phyloP scores from a whole-genome alignment of 2,888 invertebrate genomes.

The Adelognathus sp. region DNA sequence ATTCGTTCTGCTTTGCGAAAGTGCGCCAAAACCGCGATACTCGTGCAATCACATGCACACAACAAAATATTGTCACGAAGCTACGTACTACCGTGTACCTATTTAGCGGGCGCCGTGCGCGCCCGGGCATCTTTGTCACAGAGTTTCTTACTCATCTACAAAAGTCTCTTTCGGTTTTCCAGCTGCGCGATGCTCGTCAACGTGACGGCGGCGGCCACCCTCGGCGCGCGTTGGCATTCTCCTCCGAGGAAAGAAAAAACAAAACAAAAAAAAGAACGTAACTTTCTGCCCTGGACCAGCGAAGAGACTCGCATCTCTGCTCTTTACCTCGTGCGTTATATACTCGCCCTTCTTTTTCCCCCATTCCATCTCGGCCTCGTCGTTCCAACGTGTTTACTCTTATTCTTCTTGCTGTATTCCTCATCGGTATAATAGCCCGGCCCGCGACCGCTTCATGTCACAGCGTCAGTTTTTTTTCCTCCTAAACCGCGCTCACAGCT shows the following conservation, averaged over 20 bases:
- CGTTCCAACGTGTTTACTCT: conserved; percentile 14
- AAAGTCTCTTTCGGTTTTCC: conserved; percentile 73
- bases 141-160: conserved; percentile 57
- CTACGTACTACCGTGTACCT: conserved; percentile 59
- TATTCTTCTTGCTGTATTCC: conserved; percentile 37
- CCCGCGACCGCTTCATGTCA: conserved; percentile 58
- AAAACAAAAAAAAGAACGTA: conserved; percentile 10
- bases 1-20: conserved; percentile 16
- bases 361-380: conserved; percentile 26
- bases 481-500: not conserved
- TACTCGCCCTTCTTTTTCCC: conserved; percentile 22
- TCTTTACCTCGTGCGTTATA: conserved; percentile 46
- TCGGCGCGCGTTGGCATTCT: conserved; percentile 71
- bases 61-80: conserved; percentile 17
- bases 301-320: conserved; percentile 46
- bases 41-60: not conserved
- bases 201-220: conserved; percentile 77
- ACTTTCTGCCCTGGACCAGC: conserved; percentile 54
- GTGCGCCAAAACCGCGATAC: not conserved
- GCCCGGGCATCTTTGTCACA: conserved; percentile 45
- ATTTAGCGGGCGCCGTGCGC: conserved; percentile 44
- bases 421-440: conserved; percentile 69
- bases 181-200: conserved; percentile 80
- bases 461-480: conserved; percentile 53
- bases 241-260: conserved; percentile 62